phyloP scores from a whole-genome alignment of 2,888 invertebrate species.

The Hirtodrosophila duncani region DNA sequence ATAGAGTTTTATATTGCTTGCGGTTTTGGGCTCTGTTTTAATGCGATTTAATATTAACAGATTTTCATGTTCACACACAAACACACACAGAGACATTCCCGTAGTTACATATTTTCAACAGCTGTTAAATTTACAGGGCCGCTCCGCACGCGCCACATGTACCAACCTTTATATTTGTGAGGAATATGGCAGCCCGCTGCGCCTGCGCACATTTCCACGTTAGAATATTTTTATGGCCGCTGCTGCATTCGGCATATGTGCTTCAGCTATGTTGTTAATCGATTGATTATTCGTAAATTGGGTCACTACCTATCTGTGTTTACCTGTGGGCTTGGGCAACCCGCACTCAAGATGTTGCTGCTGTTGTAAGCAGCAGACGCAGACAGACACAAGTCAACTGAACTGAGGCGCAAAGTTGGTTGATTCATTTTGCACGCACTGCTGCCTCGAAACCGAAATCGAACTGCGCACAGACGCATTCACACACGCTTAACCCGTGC shows the following conservation, averaged over 20 bases:
- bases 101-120: constrained; percentile 34
- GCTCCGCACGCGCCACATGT: constrained; percentile 62
- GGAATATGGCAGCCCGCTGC: too few species aligned
- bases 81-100: too few species aligned
- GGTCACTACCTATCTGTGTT: too few species aligned
- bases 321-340: too few species aligned
- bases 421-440: constrained; percentile 66
- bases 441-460: constrained; percentile 61
- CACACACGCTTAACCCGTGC: constrained; percentile 9
- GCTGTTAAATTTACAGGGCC: constrained; percentile 38
- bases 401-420: constrained; percentile 55
- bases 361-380: background rate
- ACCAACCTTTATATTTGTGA: background rate
- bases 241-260: too few species aligned
- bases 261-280: too few species aligned
- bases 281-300: too few species aligned
- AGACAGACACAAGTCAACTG: constrained; percentile 7
- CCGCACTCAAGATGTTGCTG: too few species aligned
- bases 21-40: constrained; percentile 40
- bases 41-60: constrained; percentile 47
- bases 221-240: too few species aligned
- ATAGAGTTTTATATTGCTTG: constrained; percentile 38
- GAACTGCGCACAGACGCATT: constrained; percentile 29
- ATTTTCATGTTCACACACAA: too few species aligned
- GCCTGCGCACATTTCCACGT: too few species aligned